Base-by-base conservation (phyloP, 2,888 invertebrate species). In the Melanchra persicariae region DNA sequence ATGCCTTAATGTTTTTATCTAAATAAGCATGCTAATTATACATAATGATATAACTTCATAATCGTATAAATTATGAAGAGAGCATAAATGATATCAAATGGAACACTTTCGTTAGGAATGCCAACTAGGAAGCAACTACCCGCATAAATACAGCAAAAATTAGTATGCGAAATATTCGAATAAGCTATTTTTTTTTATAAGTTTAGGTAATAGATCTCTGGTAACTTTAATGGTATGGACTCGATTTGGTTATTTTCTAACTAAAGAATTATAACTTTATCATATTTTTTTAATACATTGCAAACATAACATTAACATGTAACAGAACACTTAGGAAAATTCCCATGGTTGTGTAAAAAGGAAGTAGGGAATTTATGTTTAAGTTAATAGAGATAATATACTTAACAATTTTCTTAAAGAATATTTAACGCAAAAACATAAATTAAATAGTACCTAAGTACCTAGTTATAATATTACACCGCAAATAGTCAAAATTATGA, bases 61-160 rank as follows among this genome's bases (percentile, higher is more conserved):
- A 90, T 90, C 89, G 90, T 90, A 90, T 86, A 90, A 90, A 90
- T 90, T 88, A 88, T 83, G 88, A 81, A 85, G 87, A 63, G 6
- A 60, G 65, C 40, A 69, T 82, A 75, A 70, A 83, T 76, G 70
- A 84, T 79, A 77, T 81, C 51, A 54, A 79, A 81, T 82, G 78
- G 83, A 86, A 85, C 85, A 87, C 74, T 58, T 78, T 62, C 54
- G 77, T 76, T 81, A 76, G 74, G 76, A 82, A 81, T 70, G 63
- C 63, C 61, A 86, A 86, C 85, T 88, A 78, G 67, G 71, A 80
- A 79, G 76, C 82, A 75, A 69, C 75, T 86, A 84, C 61, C 60
- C 64, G 55, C 58, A 47, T 72, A 51, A 62, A 58, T 57, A 78
- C 12, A 78, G 12, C 22, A 52, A 74, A 62, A 49, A 65, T 45